Conservation (phyloP, 1,140 invertebrate species). For the Pachypeltis micranthus region DNA sequence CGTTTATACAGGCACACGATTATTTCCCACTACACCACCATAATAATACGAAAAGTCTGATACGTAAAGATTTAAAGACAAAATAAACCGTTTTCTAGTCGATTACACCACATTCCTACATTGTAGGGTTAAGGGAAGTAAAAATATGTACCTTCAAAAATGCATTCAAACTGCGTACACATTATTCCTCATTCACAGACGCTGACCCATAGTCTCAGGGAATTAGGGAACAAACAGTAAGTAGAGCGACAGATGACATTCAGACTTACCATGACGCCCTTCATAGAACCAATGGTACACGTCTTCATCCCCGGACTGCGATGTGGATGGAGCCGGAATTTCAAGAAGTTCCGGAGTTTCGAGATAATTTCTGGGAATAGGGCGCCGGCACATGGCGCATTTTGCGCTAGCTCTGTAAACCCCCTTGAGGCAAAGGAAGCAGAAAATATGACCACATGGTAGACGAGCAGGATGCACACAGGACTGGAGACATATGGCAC, state of each 20-base stretch:
- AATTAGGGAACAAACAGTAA: background rate
- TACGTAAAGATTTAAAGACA: too few relatives aligned
- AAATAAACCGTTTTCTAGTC: too few relatives aligned
- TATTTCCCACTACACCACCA: too few relatives aligned
- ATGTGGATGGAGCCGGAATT: slow-evolving; percentile 35
- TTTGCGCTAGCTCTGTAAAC: slow-evolving; percentile 72
- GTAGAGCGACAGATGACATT: slow-evolving; percentile 15
- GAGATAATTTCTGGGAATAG: slow-evolving; percentile 71
- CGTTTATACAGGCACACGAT: too few relatives aligned
- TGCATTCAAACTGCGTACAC: too few relatives aligned
- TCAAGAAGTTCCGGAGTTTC: slow-evolving; percentile 70
- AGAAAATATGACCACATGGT: slow-evolving; percentile 91
- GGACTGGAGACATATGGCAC: slow-evolving; percentile 82
- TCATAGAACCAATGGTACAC: slow-evolving; percentile 93
- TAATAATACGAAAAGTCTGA: too few relatives aligned
- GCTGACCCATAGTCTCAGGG: background rate
- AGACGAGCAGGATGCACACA: slow-evolving; percentile 78
- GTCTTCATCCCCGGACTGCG: slow-evolving; percentile 44
- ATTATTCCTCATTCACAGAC: too few relatives aligned
- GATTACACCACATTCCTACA: too few relatives aligned
- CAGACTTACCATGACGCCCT: slow-evolving; percentile 74
- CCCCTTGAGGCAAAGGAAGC: slow-evolving; percentile 89
- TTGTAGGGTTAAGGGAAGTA: too few relatives aligned
- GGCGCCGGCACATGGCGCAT: slow-evolving; percentile 74
- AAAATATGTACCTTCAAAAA: too few relatives aligned